A percentile compares a stretch with the other conserved stretches of the same genome.
These are phyloP conservation scores for Drosophila yooni DNA, from an alignment of 2,888 invertebrate genomes.

Conservation along the genomic window DNA sequence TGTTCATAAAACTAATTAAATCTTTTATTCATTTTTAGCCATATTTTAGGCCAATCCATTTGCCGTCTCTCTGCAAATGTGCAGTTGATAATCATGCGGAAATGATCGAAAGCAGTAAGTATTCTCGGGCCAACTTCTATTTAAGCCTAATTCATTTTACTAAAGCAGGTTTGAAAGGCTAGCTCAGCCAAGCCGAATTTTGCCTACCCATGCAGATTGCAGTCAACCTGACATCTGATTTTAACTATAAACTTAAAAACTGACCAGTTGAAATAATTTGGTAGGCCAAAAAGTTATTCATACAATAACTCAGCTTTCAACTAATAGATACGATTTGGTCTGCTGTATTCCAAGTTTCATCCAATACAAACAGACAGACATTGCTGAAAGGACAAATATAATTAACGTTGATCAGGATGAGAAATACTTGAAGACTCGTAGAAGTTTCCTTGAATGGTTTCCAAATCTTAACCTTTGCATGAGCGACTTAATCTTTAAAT, in stretches of 20 bases:
- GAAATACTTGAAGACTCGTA: neutral
- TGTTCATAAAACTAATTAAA: constrained; percentile 68
- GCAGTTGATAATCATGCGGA: neutral
- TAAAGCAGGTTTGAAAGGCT: neutral
- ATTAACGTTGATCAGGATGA: neutral
- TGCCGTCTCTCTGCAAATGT: constrained; percentile 8
- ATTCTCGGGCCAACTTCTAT: neutral
- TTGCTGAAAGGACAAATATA: too few relatives aligned
- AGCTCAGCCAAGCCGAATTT: neutral
- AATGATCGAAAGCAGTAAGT: neutral
- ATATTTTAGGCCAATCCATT: constrained; percentile 37
- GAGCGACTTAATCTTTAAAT: neutral
- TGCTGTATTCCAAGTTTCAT: neutral
- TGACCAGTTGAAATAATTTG: neutral
- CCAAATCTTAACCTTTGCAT: neutral
- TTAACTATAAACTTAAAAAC: neutral
- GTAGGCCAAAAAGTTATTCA: neutral
- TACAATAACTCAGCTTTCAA: too few relatives aligned
- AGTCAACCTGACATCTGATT: neutral
- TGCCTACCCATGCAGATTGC: neutral
- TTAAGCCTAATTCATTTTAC: neutral
- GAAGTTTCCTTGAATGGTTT: neutral
- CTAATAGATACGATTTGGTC: neutral
- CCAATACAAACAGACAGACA: neutral
- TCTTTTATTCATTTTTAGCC: constrained; percentile 67